Evolutionary conservation across 1,140 invertebrate species (phyloP).

Genomic region (Batillaria attramentaria): DNA sequence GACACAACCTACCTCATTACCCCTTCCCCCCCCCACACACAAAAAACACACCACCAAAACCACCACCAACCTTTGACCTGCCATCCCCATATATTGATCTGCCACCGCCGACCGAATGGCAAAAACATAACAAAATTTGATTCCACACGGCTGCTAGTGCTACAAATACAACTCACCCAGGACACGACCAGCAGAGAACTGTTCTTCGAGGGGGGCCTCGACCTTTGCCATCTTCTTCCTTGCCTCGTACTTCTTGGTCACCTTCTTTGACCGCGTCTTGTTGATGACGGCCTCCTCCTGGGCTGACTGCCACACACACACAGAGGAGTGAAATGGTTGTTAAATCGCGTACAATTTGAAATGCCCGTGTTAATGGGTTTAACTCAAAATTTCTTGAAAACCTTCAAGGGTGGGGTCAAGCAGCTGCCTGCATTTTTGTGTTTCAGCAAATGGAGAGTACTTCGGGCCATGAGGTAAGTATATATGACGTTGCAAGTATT

Average conservation of each 20-base stretch:
- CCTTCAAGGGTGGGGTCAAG: too few relatives aligned
- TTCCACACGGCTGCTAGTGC: background rate
- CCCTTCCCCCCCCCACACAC: background rate
- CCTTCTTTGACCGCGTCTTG: constrained; percentile 94
- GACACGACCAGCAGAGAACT: constrained; percentile 95
- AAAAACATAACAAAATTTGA: background rate
- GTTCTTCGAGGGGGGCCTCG: constrained; percentile 93
- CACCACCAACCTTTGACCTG: too few relatives aligned
- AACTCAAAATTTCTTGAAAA: too few relatives aligned
- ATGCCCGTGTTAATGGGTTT: too few relatives aligned
- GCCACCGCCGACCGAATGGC: background rate
- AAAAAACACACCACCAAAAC: background rate
- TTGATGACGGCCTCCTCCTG: constrained; percentile 95
- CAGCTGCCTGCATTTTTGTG: too few relatives aligned
- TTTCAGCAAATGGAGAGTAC: too few relatives aligned
- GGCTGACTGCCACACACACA: constrained; percentile 53
- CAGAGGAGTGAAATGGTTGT: too few relatives aligned
- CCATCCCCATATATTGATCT: background rate
- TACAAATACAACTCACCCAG: constrained; percentile 76
- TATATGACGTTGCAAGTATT: too few relatives aligned
- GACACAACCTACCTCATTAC: background rate
- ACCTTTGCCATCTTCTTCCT: constrained; percentile 95
- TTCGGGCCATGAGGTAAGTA: too few relatives aligned
- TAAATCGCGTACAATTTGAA: too few relatives aligned
- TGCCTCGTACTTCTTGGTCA: constrained; percentile 92